Percentiles rank a stretch among this genome's conserved stretches.
phyloP scores from a whole-genome alignment of 2,888 invertebrate species.

The Drosophila affinis region DNA sequence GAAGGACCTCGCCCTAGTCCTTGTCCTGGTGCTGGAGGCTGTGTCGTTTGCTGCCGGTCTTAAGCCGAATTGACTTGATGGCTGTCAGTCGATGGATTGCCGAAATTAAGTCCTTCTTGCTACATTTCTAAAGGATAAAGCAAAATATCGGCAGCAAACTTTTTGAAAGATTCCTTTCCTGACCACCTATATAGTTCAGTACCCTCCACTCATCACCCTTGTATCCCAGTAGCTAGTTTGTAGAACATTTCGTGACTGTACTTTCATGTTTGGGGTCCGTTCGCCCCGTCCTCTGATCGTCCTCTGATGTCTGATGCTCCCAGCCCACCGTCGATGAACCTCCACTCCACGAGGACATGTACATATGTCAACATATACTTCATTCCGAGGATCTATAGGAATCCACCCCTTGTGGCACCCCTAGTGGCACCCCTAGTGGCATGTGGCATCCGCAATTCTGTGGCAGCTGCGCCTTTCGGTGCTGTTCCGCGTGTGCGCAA shows the following conservation, averaged over 20 bases:
- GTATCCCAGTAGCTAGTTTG: no score
- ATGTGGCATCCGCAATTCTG: slow-evolving; percentile 40
- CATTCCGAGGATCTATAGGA: slow-evolving; percentile 38
- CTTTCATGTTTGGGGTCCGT: not conserved
- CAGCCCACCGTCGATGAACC: slow-evolving; percentile 12
- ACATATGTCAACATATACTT: slow-evolving; percentile 53
- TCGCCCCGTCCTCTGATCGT: slow-evolving; percentile 2
- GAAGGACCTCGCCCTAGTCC: not conserved
- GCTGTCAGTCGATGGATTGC: slow-evolving; percentile 42
- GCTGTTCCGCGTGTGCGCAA: slow-evolving; percentile 50
- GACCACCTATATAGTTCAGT: no score
- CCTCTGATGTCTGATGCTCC: not conserved
- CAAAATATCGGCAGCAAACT: no score
- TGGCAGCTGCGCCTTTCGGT: slow-evolving; percentile 64
- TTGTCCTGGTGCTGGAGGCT: not conserved
- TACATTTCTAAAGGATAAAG: not conserved
- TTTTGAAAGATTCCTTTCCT: no score
- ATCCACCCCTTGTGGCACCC: slow-evolving; percentile 48
- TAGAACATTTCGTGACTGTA: slow-evolving; percentile 16
- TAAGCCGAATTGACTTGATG: slow-evolving; percentile 61
- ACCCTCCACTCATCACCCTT: no score
- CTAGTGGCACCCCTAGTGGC: slow-evolving; percentile 42
- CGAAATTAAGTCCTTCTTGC: slow-evolving; percentile 23
- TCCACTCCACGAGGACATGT: slow-evolving; percentile 28
- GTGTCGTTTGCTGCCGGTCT: slow-evolving; percentile 22